phyloP scores from a whole-genome alignment of 2,888 invertebrate species.

The Sylvicola fuscatus region DNA sequence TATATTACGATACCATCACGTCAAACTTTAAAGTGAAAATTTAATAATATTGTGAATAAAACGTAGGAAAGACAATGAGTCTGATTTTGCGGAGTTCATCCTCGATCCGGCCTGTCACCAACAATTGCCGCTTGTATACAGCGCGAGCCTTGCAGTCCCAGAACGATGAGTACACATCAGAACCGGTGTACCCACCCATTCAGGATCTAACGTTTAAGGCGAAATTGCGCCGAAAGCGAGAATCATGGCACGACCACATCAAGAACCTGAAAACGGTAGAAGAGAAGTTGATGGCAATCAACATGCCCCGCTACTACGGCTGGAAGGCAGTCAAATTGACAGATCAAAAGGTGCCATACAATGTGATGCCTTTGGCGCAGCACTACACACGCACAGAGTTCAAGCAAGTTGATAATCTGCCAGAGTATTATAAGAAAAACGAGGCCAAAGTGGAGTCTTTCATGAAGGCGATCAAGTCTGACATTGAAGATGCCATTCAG shows the following conservation, averaged over 20 bases:
- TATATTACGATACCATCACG: too few relatives aligned
- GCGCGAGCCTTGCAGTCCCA: too few relatives aligned
- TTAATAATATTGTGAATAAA: too few relatives aligned
- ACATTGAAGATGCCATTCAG: constrained; percentile 40
- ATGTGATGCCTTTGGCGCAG: constrained; percentile 46
- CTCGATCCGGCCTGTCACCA: too few relatives aligned
- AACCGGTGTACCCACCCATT: constrained; percentile 38
- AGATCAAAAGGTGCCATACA: constrained; percentile 40
- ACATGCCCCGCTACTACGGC: constrained; percentile 67
- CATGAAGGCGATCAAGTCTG: constrained; percentile 30
- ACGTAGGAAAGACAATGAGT: too few relatives aligned
- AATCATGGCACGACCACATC: constrained; percentile 35
- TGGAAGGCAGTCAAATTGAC: constrained; percentile 40
- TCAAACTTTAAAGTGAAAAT: too few relatives aligned
- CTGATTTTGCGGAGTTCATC: too few relatives aligned
- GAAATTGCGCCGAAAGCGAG: constrained; percentile 26
- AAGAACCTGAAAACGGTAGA: constrained; percentile 49
- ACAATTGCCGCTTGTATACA: too few relatives aligned
- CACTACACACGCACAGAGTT: constrained; percentile 62
- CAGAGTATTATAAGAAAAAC: constrained; percentile 32
- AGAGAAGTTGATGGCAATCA: constrained; percentile 64
- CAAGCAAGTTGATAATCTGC: constrained; percentile 34
- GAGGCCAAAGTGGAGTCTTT: constrained; percentile 27
- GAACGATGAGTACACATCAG: constrained; percentile 17
- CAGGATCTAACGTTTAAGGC: constrained; percentile 33